Base-by-base conservation (phyloP, 2,797 vertebrate species). In the Streptopelia turtur region DNA sequence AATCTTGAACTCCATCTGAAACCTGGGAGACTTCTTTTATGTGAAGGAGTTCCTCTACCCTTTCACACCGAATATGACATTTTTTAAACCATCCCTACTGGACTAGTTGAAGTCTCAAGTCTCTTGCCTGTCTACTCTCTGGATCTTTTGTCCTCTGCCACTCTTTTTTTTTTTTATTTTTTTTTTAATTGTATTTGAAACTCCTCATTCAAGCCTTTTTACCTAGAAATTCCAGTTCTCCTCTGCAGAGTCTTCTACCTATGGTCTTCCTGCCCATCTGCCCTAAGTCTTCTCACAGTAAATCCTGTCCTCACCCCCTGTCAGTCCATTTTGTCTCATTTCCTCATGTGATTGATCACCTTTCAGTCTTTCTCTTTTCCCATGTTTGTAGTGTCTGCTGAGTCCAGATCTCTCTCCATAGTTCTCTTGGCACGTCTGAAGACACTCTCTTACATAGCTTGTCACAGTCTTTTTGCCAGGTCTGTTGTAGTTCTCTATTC, bases 301-400 rank as follows among this genome's bases (percentile, higher is more conserved):
- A 78, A 89, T 71, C 45, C 17, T 23, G 64, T 74, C 35, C 35
- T 53, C 4, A 6, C 78, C 16, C 27, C 5, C 15, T 39, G 31
- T 39, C 53, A 83, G n/a, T 75, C 24, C 1, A 1, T 61, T 23
- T 16, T 68, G n/a, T 45, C 57, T 68, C 13, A 33, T 83, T 90
- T 86, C 21, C 30, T 87, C 8, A 2, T 6, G 2, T n/a, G n/a
- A 49, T 50, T 63, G 82, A 64, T 65, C 16, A 12, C 35, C 50
- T 87, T 69, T 77, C 56, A n/a, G 5, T 66, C 39, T 70, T 76
- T 75, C 16, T 52, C 43, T 81, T 89, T 89, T 72, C n/a, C 65
- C 11, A 6, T 27, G 5, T 27, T 91, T 3, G 18, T 80, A 8
- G 17, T 33, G 11, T 64, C 18, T 71, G 8, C 33, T 86, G 61